These are phyloP conservation scores for Cacoxenus indagator DNA, from an alignment of 2,888 invertebrate species.

Conservation along the genomic window DNA sequence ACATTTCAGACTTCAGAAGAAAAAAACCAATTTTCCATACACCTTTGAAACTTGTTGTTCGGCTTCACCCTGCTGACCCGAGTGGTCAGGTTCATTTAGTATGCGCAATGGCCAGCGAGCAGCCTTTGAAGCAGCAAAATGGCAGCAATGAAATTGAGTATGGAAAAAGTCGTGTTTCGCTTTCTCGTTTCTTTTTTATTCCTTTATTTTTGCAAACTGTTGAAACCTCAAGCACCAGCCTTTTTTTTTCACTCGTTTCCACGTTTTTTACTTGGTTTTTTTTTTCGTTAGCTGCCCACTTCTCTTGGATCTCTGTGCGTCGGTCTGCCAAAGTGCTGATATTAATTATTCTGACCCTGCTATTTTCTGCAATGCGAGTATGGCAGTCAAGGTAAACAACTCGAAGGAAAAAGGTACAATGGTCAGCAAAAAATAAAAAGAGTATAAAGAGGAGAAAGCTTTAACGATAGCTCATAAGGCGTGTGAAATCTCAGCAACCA, in stretches of 20 bases:
- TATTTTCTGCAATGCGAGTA: neutral
- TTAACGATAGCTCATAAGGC: slow-evolving; percentile 18
- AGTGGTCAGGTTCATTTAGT: no score
- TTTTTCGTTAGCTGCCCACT: slow-evolving; percentile 25
- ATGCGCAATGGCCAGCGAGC: neutral
- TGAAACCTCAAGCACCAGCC: slow-evolving; percentile 13
- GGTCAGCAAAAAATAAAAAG: neutral
- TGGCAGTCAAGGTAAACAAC: neutral
- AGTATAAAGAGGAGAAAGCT: neutral
- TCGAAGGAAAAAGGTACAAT: neutral
- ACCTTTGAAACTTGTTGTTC: neutral
- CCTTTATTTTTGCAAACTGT: slow-evolving; percentile 25
- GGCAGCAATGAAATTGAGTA: neutral
- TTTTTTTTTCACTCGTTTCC: neutral
- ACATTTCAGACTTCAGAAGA: no score
- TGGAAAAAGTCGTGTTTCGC: neutral
- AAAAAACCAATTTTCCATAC: neutral
- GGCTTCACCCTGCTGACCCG: neutral
- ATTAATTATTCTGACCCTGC: slow-evolving; percentile 53
- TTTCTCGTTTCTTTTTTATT: slow-evolving; percentile 20
- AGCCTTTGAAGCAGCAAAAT: neutral
- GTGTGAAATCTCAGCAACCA: slow-evolving; percentile 47
- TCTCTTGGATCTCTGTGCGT: neutral
- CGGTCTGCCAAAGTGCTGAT: slow-evolving; percentile 42
- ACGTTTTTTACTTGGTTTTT: neutral